Base-by-base conservation (phyloP, 2,888 invertebrate genomes). In the Dysmachus trigonus region DNA sequence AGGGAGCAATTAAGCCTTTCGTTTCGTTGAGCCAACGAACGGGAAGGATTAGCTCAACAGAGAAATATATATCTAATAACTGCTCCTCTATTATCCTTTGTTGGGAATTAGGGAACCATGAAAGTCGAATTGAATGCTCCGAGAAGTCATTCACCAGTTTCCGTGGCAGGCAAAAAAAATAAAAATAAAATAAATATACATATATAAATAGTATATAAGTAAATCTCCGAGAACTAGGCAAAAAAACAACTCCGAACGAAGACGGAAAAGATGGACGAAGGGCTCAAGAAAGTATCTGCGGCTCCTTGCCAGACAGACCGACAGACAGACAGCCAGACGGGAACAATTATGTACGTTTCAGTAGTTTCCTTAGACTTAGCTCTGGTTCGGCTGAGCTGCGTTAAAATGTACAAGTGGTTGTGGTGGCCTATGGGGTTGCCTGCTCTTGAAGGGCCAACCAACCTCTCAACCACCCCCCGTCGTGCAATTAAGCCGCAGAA, bases 41-140 rank as follows among this genome's bases (percentile, higher is more conserved):
- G 10, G 27, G 73, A 79, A 79, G 79, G 31, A 79, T 79, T 79
- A 47, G 41, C 79, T 31, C 10, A 27, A 79, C 31, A 51, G 31
- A 79, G 51, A n/a, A n/a, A n/a, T n/a, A 41, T 41, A 79, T 51
- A 38, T 79, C 51, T 51, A 38, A 47, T 51, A 51, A 79, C 79
- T 79, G 30, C 35, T 73, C 51, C 27, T 79, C 79, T 30, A 47
- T 51, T 79, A 79, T 83, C 71, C 30, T 83, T 83, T 83, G 83
- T 83, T 83, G 38, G 38, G 35, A 72, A 30, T 27, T 83, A 83
- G 72, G 71, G 71, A 30, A 38, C 83, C 83, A 72, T 83, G 62
- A 83, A 83, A 83, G 35, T 35, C 83, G 38, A 83, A 83, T 47
- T 79, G 79, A 79, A 79, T 79, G 47, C 79, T 79, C 47, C n/a